A percentile compares a stretch with the other conserved stretches of the same genome.
Conservation (phyloP, 2,113 vertebrate species). For the Petromus typicus region DNA sequence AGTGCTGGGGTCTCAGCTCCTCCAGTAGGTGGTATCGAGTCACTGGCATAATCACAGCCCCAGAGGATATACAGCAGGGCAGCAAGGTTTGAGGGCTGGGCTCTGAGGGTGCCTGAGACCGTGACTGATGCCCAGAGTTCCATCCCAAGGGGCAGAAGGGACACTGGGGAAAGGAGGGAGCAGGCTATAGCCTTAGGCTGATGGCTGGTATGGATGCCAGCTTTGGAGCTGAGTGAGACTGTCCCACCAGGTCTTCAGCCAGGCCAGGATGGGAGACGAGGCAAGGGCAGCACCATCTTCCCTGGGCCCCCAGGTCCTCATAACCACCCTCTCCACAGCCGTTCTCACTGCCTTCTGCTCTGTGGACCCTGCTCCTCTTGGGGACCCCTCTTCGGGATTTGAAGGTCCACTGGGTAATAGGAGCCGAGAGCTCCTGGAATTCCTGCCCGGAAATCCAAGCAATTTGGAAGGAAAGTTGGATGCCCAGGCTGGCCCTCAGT, state of each 20-base stretch:
- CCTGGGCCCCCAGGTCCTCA: background rate
- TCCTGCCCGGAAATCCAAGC: background rate
- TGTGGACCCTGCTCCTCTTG: background rate
- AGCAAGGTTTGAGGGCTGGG: accelerated
- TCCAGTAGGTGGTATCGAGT: background rate
- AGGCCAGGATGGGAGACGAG: background rate
- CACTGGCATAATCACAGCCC: background rate
- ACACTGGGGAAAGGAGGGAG: background rate
- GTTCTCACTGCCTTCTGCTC: background rate
- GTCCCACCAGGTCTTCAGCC: no score
- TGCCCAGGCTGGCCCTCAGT: background rate
- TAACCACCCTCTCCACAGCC: background rate
- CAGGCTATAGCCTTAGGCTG: no score
- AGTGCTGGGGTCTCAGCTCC: background rate
- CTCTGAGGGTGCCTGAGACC: no score
- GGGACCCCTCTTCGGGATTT: background rate
- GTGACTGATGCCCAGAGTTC: background rate
- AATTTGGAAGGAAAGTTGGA: background rate
- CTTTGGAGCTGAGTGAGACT: background rate
- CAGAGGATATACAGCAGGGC: no score
- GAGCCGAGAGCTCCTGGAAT: background rate
- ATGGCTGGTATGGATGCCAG: background rate
- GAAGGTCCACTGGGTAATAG: background rate
- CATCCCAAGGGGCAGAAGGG: background rate
- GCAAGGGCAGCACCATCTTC: background rate